A percentile compares a stretch with the other conserved stretches of the same genome.
Conservation (phyloP, 2,797 vertebrate species). For the Capromys pilorides region DNA sequence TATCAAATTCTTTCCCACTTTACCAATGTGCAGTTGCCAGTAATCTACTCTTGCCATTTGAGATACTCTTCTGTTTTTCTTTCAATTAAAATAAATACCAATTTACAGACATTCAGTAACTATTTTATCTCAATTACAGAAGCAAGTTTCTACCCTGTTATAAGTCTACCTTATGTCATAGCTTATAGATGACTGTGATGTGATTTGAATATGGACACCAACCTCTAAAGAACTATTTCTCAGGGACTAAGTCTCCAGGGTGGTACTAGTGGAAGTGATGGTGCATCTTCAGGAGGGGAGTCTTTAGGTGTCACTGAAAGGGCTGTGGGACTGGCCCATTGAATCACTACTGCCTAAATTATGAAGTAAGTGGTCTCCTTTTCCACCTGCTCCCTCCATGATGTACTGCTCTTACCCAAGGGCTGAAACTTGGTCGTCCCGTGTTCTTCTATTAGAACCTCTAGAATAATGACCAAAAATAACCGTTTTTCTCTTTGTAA, state of each 20-base stretch:
- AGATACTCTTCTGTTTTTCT: too few species aligned
- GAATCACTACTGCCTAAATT: not conserved
- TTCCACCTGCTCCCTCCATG: not conserved
- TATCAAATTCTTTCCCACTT: not conserved
- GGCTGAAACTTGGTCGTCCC: not conserved
- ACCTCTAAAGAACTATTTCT: not conserved
- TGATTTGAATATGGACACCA: not conserved
- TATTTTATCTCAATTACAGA: not conserved
- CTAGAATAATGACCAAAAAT: not conserved
- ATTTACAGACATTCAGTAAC: not conserved
- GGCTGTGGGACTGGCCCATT: not conserved
- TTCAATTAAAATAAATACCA: not conserved
- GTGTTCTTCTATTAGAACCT: not conserved
- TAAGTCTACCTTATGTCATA: not conserved
- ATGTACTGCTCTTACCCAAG: not conserved
- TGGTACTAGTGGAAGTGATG: not conserved
- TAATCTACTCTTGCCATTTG: not conserved
- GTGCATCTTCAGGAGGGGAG: not conserved
- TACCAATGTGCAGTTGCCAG: not conserved
- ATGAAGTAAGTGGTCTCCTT: not conserved
- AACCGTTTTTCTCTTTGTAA: not conserved
- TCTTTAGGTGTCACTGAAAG: not conserved
- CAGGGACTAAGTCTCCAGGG: accelerated
- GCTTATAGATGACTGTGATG: not conserved
- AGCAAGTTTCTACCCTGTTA: not conserved